Evolutionary conservation across 2,113 vertebrate species (phyloP).

Genomic region (Callospermophilus lateralis): DNA sequence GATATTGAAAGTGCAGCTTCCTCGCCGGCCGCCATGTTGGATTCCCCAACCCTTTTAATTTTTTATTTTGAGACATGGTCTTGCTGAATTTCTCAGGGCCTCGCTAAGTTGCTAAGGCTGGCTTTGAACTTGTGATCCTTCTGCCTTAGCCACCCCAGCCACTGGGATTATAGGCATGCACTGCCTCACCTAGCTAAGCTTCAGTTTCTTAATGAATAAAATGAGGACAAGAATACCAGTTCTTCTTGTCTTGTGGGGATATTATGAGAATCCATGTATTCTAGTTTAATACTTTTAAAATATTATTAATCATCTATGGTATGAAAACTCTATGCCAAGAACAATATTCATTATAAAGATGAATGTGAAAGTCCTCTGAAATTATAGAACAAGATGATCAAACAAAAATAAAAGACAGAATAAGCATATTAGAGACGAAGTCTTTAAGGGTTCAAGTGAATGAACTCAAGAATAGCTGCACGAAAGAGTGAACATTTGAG

Average conservation of each 20-base stretch:
- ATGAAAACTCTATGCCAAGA: neutral
- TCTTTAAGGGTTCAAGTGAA: neutral
- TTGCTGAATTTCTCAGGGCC: too few species aligned
- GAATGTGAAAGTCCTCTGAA: neutral
- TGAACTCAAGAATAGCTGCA: neutral
- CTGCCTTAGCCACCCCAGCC: too few species aligned
- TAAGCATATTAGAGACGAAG: neutral
- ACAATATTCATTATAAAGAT: neutral
- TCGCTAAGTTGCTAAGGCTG: too few species aligned
- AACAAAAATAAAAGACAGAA: neutral
- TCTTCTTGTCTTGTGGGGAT: neutral
- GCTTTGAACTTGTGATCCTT: too few species aligned
- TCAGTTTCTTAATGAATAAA: constrained; percentile 22
- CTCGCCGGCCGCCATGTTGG: too few species aligned
- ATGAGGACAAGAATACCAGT: neutral
- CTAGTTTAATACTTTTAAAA: constrained; percentile 31
- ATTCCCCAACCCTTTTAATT: too few species aligned
- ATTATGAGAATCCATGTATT: constrained; percentile 2
- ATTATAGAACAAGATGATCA: neutral
- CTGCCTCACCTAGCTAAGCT: too few species aligned
- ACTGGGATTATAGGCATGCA: too few species aligned
- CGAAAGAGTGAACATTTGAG: neutral
- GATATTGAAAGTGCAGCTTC: too few species aligned
- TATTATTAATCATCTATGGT: neutral
- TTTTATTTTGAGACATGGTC: too few species aligned